phyloP scores from a whole-genome alignment of 2,888 invertebrate species.

The Dendrolimus pini region DNA sequence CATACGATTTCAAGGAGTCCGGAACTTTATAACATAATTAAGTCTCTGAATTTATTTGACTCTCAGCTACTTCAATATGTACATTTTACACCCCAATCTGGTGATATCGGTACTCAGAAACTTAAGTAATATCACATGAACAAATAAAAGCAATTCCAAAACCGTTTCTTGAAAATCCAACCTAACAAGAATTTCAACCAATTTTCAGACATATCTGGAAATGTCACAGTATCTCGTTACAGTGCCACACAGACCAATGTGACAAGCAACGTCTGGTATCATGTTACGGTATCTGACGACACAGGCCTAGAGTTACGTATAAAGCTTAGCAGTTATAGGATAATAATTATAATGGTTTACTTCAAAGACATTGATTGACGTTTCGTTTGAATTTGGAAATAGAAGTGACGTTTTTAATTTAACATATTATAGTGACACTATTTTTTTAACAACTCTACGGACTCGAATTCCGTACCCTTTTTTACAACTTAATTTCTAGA shows the following conservation, averaged over 20 bases:
- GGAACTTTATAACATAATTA: too few species aligned
- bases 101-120: too few species aligned
- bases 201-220: constrained; percentile 22
- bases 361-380: constrained; percentile 2
- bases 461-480: too few species aligned
- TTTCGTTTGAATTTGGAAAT: not conserved
- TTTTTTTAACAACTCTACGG: too few species aligned
- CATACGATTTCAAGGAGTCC: too few species aligned
- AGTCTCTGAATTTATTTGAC: too few species aligned
- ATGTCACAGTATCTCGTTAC: constrained; percentile 9
- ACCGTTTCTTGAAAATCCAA: too few species aligned
- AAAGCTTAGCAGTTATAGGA: not conserved
- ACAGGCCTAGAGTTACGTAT: not conserved
- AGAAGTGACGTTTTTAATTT: not conserved
- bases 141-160: constrained; percentile 12
- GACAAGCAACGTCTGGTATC: constrained; percentile 10
- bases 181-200: constrained; percentile 8
- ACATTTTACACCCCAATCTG: too few species aligned
- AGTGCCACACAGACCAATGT: constrained; percentile 7
- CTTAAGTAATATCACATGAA: too few species aligned
- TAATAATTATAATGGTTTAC: constrained; percentile 7
- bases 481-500: too few species aligned
- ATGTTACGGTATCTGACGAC: constrained; percentile 12
- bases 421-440: too few species aligned
- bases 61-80: too few species aligned